A percentile compares a stretch with the other conserved stretches of the same genome.
phyloP scores from a whole-genome alignment of 2,797 vertebrate genomes.

The Vultur gryphus region DNA sequence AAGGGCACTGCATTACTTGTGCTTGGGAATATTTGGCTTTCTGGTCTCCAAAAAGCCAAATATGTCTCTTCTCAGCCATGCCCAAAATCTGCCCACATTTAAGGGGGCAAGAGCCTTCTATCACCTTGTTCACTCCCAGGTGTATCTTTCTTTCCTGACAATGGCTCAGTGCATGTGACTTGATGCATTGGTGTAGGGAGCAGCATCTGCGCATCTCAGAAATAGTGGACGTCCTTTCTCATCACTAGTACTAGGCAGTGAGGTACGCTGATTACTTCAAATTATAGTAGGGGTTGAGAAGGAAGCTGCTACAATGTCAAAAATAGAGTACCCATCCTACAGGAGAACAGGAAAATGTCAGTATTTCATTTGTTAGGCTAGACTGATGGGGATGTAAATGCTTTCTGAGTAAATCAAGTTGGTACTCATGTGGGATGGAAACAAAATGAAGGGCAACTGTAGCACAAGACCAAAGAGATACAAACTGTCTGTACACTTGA shows the following conservation, averaged over 20 bases:
- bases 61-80: neutral
- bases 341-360: neutral
- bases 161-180: neutral
- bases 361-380: neutral
- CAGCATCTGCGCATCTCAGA: neutral
- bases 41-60: neutral
- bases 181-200: neutral
- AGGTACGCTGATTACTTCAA: neutral
- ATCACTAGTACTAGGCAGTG: neutral
- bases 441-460: neutral
- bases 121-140: neutral
- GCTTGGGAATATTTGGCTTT: neutral
- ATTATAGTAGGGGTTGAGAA: neutral
- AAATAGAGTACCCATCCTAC: neutral
- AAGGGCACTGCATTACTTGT: neutral
- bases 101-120: neutral
- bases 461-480: neutral
- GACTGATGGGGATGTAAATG: neutral
- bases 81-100: neutral
- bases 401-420: neutral
- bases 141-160: slow-evolving; percentile 12
- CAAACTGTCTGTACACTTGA: neutral
- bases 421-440: neutral
- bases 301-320: neutral
- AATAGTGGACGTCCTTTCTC: neutral